phyloP scores from a whole-genome alignment of 64 coral and sea anemone species.

The Cladopsammia gracilis region DNA sequence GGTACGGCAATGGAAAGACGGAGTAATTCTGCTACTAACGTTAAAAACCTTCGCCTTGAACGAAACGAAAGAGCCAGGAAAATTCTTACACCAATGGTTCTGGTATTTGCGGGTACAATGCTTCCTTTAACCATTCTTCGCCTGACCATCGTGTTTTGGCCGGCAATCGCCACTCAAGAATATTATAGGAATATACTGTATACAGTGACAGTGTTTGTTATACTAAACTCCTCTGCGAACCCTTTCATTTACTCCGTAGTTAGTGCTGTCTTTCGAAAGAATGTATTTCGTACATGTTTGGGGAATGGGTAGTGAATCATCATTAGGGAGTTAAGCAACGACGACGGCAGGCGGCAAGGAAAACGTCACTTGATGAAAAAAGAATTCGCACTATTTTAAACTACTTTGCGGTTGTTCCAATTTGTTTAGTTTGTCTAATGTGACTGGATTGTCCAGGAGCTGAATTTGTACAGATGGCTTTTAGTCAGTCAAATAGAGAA shows the following conservation, averaged over 20 bases:
- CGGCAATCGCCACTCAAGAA: background rate
- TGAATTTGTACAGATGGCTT: no score
- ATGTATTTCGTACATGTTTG: background rate
- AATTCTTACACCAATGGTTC: slow-evolving; percentile 68
- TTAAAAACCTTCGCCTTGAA: slow-evolving; percentile 2
- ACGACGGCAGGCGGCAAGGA: no score
- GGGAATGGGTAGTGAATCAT: no score
- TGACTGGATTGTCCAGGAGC: no score
- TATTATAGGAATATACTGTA: slow-evolving; percentile 30
- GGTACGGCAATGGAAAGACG: background rate
- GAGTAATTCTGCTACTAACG: slow-evolving; percentile 6
- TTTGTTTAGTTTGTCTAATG: no score
- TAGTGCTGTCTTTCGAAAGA: slow-evolving; percentile 37
- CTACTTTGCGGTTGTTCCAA: no score
- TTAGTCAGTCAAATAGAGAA: no score
- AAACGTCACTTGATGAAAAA: no score
- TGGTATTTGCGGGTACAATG: slow-evolving; percentile 63
- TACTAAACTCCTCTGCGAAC: slow-evolving; percentile 66
- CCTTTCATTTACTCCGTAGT: slow-evolving; percentile 73
- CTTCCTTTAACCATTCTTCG: slow-evolving; percentile 68
- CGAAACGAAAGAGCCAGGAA: slow-evolving; percentile 77
- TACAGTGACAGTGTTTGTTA: slow-evolving; percentile 2
- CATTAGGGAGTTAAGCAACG: no score
- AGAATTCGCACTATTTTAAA: no score
- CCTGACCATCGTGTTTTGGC: slow-evolving; percentile 46